Conservation (phyloP, 2,113 vertebrate species). For the Neomonachus schauinslandi region DNA sequence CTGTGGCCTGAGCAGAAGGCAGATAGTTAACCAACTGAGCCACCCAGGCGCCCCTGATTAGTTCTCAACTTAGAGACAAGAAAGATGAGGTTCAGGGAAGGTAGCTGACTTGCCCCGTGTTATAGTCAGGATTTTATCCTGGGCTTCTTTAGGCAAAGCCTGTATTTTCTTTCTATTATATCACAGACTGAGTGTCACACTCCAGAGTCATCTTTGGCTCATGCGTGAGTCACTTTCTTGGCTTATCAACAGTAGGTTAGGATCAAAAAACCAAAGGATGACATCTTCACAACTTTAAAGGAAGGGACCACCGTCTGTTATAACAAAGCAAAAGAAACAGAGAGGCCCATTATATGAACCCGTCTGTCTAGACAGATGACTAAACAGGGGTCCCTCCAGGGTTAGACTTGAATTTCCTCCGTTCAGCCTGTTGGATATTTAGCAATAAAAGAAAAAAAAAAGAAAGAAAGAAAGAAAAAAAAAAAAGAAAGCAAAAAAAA, state of each 20-base stretch:
- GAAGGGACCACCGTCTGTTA: conserved; percentile 62
- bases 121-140: neutral
- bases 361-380: conserved; percentile 79
- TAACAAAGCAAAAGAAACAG: conserved; percentile 60
- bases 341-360: conserved; percentile 62
- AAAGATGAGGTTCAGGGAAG: neutral
- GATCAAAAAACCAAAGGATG: conserved; percentile 9
- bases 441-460: conserved; percentile 65
- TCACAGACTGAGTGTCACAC: conserved; percentile 17
- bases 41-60: neutral
- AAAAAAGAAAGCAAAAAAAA: conserved; percentile 4
- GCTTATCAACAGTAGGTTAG: conserved; percentile 18
- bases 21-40: neutral
- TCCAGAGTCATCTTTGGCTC: neutral
- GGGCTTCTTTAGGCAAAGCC: neutral
- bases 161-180: neutral
- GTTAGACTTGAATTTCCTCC: conserved; percentile 71
- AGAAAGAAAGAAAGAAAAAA: conserved; percentile 14
- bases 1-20: neutral
- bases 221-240: conserved; percentile 58
- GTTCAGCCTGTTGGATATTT: conserved; percentile 76
- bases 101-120: neutral
- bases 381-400: conserved; percentile 76
- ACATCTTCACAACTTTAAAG: conserved; percentile 61
- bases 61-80: neutral